Conservation (phyloP, 2,888 invertebrate genomes). For the Glyphotaelius pellucidus region DNA sequence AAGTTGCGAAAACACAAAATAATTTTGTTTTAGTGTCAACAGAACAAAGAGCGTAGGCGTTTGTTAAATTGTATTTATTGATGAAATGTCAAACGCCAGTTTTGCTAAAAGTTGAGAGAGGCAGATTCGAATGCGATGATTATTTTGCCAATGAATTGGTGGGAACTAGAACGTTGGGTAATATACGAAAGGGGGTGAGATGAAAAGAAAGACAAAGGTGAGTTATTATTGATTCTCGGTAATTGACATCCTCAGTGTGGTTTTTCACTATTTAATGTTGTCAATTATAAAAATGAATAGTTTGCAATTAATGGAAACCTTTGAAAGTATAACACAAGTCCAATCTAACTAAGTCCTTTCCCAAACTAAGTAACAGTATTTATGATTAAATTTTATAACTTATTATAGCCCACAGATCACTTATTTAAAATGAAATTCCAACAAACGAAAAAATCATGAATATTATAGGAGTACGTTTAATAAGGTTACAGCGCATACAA, state of each 20-base stretch:
- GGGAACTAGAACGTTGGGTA: not conserved
- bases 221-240: no score
- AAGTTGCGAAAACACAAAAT: no score
- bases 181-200: no score
- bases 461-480: not conserved
- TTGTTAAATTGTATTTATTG: not conserved
- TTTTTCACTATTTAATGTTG: not conserved
- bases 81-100: not conserved
- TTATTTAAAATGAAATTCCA: not conserved
- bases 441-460: not conserved
- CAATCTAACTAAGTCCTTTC: no score
- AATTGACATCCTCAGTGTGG: not conserved
- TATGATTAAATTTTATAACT: no score
- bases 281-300: not conserved
- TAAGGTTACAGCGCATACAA: not conserved
- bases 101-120: not conserved
- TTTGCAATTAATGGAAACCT: not conserved
- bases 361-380: no score
- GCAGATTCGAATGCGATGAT: no score
- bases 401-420: no score
- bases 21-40: no score
- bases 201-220: no score
- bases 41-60: not conserved
- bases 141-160: not conserved
- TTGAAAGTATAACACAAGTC: no score